Evolutionary conservation across 1,140 invertebrate genomes (phyloP).

Genomic region (Bombus impatiens): DNA sequence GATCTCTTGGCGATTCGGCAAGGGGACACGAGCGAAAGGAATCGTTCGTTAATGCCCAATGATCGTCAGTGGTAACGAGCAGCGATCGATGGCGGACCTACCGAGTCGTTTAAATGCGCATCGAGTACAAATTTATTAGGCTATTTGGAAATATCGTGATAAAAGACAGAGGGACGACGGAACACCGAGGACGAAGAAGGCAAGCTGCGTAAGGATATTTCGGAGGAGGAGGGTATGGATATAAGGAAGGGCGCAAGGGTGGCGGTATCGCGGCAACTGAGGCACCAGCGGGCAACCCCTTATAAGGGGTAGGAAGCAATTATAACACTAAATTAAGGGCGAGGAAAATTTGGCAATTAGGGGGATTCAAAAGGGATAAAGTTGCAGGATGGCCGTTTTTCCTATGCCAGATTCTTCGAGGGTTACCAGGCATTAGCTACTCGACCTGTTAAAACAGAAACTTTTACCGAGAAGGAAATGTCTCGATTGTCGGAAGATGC

Average conservation of each 20-base stretch:
- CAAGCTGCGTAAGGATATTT: constrained; percentile 46
- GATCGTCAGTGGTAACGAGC: constrained; percentile 42
- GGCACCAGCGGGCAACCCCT: constrained; percentile 66
- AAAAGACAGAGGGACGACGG: constrained; percentile 52
- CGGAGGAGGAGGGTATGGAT: constrained; percentile 45
- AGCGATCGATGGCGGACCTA: constrained; percentile 50
- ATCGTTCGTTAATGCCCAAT: constrained; percentile 30
- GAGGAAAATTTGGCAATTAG: constrained; percentile 82
- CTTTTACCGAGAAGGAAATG: constrained; percentile 16
- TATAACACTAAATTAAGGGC: constrained; percentile 80
- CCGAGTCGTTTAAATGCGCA: constrained; percentile 65
- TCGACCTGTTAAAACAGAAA: constrained; percentile 31
- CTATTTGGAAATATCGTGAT: constrained; percentile 58
- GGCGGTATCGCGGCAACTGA: constrained; percentile 62
- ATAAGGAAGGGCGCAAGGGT: constrained; percentile 70
- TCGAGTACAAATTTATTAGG: constrained; percentile 60
- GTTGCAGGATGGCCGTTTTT: constrained; percentile 66
- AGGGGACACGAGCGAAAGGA: no score
- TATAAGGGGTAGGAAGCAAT: constrained; percentile 78
- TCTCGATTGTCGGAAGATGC: not conserved
- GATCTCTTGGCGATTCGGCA: not conserved
- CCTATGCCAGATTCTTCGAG: constrained; percentile 59
- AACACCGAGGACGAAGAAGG: constrained; percentile 28
- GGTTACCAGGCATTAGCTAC: constrained; percentile 26
- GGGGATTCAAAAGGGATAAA: constrained; percentile 78